These are phyloP conservation scores for Saccostrea echinata DNA, from an alignment of 1,140 invertebrate species.

Conservation along the genomic window DNA sequence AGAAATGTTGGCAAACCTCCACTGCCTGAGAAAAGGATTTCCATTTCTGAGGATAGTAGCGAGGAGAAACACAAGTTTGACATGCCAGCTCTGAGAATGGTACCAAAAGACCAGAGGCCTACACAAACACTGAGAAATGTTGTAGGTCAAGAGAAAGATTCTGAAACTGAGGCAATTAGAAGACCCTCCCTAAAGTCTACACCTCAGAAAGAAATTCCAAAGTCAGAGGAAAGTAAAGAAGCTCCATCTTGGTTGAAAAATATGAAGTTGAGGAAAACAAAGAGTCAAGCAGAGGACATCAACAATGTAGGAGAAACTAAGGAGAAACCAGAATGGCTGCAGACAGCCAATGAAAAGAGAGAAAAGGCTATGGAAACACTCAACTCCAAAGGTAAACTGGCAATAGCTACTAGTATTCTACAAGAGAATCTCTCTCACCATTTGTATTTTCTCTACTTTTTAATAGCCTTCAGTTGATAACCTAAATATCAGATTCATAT, in stretches of 20 bases:
- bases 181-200: constrained; percentile 39
- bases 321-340: constrained; percentile 37
- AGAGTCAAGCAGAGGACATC: constrained; percentile 30
- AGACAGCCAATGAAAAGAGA: constrained; percentile 47
- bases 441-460: too few species aligned
- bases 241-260: constrained; percentile 52
- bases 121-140: constrained; percentile 46
- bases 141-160: neutral
- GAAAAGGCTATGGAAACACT: constrained; percentile 42
- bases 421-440: neutral
- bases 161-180: neutral
- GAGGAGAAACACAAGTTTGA: constrained; percentile 52
- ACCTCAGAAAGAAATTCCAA: constrained; percentile 23
- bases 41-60: neutral
- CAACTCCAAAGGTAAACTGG: constrained; percentile 29
- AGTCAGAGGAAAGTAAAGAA: constrained; percentile 41
- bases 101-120: constrained; percentile 39
- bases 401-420: neutral
- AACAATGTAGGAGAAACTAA: neutral
- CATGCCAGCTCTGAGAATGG: constrained; percentile 51
- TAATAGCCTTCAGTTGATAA: neutral
- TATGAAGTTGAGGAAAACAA: constrained; percentile 51
- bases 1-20: constrained; percentile 40
- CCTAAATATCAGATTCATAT: neutral
- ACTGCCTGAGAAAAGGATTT: neutral